These are phyloP conservation scores for Unio delphinus DNA, from an alignment of 2,888 invertebrate species.

Conservation along the genomic window DNA sequence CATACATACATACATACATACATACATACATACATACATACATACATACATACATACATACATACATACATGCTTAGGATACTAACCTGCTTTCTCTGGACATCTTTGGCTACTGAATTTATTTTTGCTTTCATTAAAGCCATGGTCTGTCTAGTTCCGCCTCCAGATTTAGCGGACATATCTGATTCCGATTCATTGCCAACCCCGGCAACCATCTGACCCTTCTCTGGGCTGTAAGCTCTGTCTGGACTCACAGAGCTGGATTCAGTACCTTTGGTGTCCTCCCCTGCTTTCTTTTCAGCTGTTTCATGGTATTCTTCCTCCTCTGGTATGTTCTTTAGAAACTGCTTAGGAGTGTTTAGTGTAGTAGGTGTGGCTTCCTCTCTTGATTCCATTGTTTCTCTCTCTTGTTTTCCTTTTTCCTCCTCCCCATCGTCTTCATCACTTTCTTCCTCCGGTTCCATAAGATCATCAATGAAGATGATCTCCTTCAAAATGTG, in stretches of 20 bases:
- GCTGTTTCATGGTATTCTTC: neutral
- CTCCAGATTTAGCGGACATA: neutral
- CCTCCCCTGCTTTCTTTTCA: slow-evolving; percentile 6
- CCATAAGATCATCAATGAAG: slow-evolving; percentile 37
- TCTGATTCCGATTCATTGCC: neutral
- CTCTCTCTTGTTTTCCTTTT: slow-evolving; percentile 1
- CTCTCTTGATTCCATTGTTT: slow-evolving; percentile 6
- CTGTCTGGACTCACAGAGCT: neutral
- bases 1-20: no score
- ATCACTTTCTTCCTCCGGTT: slow-evolving; percentile 28
- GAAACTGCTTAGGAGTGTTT: no score
- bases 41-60: no score
- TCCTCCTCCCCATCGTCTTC: slow-evolving; percentile 22
- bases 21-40: no score
- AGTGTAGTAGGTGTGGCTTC: neutral
- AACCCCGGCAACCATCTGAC: neutral
- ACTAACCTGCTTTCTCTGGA: slow-evolving; percentile 33
- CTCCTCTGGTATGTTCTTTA: neutral
- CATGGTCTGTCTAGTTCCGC: slow-evolving; percentile 18
- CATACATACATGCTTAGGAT: neutral
- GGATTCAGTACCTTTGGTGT: neutral
- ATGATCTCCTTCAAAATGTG: slow-evolving; percentile 40
- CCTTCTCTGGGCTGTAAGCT: no score
- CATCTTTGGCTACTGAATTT: slow-evolving; percentile 30
- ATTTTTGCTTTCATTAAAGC: slow-evolving; percentile 23